Conservation (phyloP, 2,113 vertebrate species). For the Cyprinus carpio region DNA sequence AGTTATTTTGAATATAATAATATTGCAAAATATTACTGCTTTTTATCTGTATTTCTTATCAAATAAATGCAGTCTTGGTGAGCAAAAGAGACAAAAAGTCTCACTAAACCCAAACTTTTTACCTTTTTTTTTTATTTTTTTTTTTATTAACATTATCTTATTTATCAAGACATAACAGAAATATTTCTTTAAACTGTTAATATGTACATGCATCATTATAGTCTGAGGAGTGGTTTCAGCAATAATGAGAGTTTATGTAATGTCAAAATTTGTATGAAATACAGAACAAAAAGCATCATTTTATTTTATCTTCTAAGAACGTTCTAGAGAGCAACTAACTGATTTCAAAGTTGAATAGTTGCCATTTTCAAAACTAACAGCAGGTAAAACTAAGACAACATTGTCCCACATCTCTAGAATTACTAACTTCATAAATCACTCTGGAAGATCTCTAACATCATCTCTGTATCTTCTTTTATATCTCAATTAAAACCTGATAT, state of each 20-base stretch:
- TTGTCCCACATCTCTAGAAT: not conserved
- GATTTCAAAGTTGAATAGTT: not conserved
- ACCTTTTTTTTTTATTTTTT: no score
- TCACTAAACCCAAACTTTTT: no score
- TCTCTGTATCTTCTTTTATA: not conserved
- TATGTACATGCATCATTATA: no score
- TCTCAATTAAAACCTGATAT: conserved; percentile 4
- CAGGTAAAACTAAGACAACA: not conserved
- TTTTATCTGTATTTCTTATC: no score
- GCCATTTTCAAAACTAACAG: not conserved
- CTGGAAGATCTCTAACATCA: not conserved
- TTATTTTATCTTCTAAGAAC: not conserved
- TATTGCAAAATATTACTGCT: no score
- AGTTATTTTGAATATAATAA: no score
- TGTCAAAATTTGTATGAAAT: not conserved
- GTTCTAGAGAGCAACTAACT: not conserved
- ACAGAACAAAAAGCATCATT: not conserved
- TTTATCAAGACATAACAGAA: no score
- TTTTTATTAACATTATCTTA: no score
- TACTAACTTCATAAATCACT: not conserved
- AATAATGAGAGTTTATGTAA: not conserved
- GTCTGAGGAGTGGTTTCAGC: not conserved
- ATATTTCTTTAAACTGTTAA: no score
- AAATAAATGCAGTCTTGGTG: no score
- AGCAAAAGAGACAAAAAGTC: no score